Percentiles rank a stretch among this genome's conserved stretches.
Conservation (phyloP, 2,888 invertebrate genomes). For the Anthophora plumipes region DNA sequence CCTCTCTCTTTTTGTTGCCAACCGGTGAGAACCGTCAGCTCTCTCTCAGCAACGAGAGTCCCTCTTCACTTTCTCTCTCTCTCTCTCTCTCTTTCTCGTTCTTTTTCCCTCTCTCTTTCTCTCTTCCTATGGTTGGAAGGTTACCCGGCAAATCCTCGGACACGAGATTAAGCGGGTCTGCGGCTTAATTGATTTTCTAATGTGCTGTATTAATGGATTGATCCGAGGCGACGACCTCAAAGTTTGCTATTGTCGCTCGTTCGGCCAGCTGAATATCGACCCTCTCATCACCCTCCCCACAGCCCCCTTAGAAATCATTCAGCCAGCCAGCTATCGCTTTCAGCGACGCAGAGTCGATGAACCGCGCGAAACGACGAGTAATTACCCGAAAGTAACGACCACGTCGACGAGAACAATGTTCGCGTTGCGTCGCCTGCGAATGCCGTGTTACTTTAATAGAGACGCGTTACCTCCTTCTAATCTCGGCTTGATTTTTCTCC, state of each 20-base stretch:
- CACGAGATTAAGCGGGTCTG: conserved; percentile 61
- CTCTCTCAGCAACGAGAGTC: conserved; percentile 30
- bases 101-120: conserved; percentile 11
- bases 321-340: conserved; percentile 41
- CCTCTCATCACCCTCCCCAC: neutral
- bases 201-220: conserved; percentile 65
- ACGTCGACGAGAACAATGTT: conserved; percentile 25
- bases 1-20: conserved; percentile 9
- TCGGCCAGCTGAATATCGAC: conserved; percentile 42
- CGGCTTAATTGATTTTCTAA: conserved; percentile 70
- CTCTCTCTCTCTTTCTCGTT: conserved; percentile 4
- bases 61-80: conserved; percentile 25
- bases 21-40: conserved; percentile 39
- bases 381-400: conserved; percentile 68
- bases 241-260: conserved; percentile 56
- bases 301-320: conserved; percentile 37
- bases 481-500: conserved; percentile 52
- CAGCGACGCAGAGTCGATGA: conserved; percentile 54
- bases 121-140: conserved; percentile 38
- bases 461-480: conserved; percentile 53
- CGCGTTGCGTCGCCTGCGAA: conserved; percentile 28
- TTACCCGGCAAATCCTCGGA: conserved; percentile 61
- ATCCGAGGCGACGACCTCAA: conserved; percentile 52
- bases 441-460: conserved; percentile 52
- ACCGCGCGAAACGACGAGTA: conserved; percentile 62